phyloP scores from a whole-genome alignment of 2,888 invertebrate species.

The Eremobia ochroleuca region DNA sequence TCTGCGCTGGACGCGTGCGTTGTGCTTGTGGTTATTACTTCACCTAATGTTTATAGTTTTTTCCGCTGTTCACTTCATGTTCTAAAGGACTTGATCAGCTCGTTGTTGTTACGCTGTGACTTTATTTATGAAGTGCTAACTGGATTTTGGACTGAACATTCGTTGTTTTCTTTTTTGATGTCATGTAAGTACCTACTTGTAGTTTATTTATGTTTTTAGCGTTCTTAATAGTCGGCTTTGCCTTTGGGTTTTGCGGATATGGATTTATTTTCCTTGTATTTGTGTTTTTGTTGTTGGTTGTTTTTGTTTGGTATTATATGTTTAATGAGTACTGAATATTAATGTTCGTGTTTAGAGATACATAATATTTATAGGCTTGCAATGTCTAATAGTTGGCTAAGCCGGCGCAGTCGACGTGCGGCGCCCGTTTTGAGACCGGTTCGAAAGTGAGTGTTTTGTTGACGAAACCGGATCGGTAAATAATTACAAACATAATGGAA shows the following conservation, averaged over 20 bases:
- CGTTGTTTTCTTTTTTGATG: conserved; percentile 54
- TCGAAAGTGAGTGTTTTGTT: conserved; percentile 87
- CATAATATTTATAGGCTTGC: conserved; percentile 52
- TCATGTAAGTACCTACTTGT: conserved; percentile 65
- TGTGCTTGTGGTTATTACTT: conserved; percentile 70
- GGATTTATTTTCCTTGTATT: conserved; percentile 25
- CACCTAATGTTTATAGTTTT: conserved; percentile 65
- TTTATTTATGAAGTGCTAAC: conserved; percentile 70
- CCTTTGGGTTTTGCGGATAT: conserved; percentile 24
- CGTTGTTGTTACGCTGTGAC: conserved; percentile 66
- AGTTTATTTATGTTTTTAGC: conserved; percentile 53
- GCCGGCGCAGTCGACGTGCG: conserved; percentile 61
- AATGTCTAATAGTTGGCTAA: conserved; percentile 54
- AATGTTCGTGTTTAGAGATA: conserved; percentile 31
- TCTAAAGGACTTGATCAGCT: conserved; percentile 60
- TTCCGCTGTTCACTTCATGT: conserved; percentile 65
- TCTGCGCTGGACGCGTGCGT: conserved; percentile 78
- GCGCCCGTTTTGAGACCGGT: conserved; percentile 81
- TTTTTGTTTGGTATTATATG: conserved; percentile 10
- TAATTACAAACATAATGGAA: conserved; percentile 73
- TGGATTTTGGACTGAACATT: conserved; percentile 67
- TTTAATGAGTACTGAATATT: conserved; percentile 18
- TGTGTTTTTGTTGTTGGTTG: no score
- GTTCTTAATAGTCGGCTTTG: conserved; percentile 20
- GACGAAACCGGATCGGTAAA: conserved; percentile 82